Evolutionary conservation across 2,888 invertebrate genomes (phyloP), one percentile per base, ranked within the genome.

Genomic region (Caenorhabditis virilis): DNA sequence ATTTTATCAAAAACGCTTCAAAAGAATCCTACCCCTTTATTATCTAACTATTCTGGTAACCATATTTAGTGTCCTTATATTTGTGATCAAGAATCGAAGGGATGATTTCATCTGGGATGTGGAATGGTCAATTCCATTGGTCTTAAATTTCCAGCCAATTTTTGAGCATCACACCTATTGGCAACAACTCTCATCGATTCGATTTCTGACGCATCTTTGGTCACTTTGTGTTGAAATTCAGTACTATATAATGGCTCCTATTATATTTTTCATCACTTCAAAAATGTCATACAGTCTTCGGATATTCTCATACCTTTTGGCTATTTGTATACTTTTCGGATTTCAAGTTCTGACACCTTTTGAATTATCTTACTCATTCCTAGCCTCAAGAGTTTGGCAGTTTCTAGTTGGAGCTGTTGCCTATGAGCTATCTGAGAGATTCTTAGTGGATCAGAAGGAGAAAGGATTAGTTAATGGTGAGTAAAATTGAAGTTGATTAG

Each of bases 241-340:
- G 48, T 68, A 63, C 50, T 68, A 68, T 41, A 22, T 68, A 16
- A 52, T 68, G 20, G 62, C 48, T 15, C 68, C 68, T 4, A n/a
- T 56, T 1, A 52, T 68, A 11, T 45, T 55, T 18, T 50, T 45
- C 6, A 53, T 63, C 2, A 45, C 56, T 4, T 33, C 47, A 6
- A 49, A 38, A 20, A 46, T 48, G 1, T 16, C 48, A 0, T 39
- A 45, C 23, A 25, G 2, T 9, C 35, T 38, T 50, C 54, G 60
- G 20, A 54, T 54, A 11, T 13, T 47, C 18, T 36, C 27, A 2
- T 61, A 61, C 23, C 47, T 20, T 11, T 18, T 42, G 22, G 46
- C 52, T 4, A 55, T 61, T n/a, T 11, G 43, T n/a, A 27, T 45
- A 1, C 26, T 53, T 1, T 59, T 45, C 25, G 22, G 36, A 13